A percentile compares a stretch with the other conserved stretches of the same genome.
Conservation (phyloP, 2,113 vertebrate genomes). For the Myiozetetes cayanensis region DNA sequence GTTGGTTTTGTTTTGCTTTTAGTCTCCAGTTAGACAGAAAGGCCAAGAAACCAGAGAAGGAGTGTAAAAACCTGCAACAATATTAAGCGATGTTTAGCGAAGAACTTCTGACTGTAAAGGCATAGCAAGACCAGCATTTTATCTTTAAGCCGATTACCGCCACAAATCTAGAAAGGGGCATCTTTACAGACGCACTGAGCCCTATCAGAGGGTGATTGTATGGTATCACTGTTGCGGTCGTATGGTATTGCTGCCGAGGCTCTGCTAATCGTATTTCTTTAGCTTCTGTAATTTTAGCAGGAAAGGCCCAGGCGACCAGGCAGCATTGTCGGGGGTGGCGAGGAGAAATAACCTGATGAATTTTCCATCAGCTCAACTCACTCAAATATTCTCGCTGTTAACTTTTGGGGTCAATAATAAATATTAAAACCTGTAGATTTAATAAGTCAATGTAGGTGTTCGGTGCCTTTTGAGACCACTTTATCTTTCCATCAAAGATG, state of each 20-base stretch:
- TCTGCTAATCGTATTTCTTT: slow-evolving; percentile 17
- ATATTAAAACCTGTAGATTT: slow-evolving; percentile 63
- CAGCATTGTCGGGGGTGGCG: neutral
- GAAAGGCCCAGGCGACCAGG: neutral
- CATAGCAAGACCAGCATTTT: neutral
- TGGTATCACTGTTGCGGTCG: fast-evolving
- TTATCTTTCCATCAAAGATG: slow-evolving; percentile 47
- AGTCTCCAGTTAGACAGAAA: neutral
- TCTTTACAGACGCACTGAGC: neutral
- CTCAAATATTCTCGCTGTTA: slow-evolving; percentile 1
- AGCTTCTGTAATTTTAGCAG: slow-evolving; percentile 10
- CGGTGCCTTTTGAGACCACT: slow-evolving; percentile 62
- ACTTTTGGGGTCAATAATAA: slow-evolving; percentile 52
- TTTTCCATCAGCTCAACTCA: slow-evolving; percentile 9
- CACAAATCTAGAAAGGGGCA: neutral
- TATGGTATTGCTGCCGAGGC: neutral
- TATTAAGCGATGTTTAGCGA: neutral
- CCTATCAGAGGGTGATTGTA: neutral
- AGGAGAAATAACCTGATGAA: slow-evolving; percentile 47
- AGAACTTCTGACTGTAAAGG: neutral
- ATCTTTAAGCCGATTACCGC: neutral
- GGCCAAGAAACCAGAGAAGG: neutral
- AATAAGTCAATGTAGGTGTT: slow-evolving; percentile 55
- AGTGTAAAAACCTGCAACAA: neutral
- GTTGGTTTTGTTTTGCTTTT: neutral